phyloP scores from a whole-genome alignment of 1,140 invertebrate genomes.

The Bombus consobrinus region DNA sequence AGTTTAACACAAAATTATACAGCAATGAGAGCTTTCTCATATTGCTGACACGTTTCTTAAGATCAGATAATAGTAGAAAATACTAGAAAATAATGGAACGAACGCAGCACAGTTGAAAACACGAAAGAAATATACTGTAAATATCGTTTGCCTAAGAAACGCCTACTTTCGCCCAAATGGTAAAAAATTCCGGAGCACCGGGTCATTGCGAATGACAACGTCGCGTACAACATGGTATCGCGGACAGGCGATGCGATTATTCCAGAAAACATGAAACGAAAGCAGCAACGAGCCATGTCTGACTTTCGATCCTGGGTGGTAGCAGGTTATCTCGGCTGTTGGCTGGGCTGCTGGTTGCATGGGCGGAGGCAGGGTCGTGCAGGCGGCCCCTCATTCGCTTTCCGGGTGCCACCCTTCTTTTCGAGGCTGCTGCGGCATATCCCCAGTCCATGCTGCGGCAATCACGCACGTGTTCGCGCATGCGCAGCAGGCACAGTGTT shows the following conservation, averaged over 20 bases:
- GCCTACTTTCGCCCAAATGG: not conserved
- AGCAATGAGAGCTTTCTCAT: too few relatives aligned
- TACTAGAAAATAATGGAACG: too few relatives aligned
- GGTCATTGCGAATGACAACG: not conserved
- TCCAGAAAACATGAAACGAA: slow-evolving; percentile 10
- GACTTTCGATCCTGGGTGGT: slow-evolving; percentile 65
- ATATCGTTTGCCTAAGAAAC: too few relatives aligned
- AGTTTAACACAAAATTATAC: too few relatives aligned
- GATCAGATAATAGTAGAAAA: too few relatives aligned
- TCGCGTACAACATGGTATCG: not conserved
- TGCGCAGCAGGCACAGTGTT: slow-evolving; percentile 58
- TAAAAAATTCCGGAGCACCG: not conserved
- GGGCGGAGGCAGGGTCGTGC: slow-evolving; percentile 79
- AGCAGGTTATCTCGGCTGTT: slow-evolving; percentile 65
- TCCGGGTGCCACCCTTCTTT: slow-evolving; percentile 78
- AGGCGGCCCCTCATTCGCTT: slow-evolving; percentile 79
- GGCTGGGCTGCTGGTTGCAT: slow-evolving; percentile 70
- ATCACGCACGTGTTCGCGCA: slow-evolving; percentile 68
- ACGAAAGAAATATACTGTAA: not conserved
- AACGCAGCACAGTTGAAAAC: not conserved
- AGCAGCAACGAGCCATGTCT: slow-evolving; percentile 34
- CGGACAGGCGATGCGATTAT: not conserved
- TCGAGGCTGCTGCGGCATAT: slow-evolving; percentile 67
- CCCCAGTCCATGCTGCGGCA: slow-evolving; percentile 58
- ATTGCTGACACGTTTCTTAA: too few relatives aligned